Conservation (phyloP, 2,797 vertebrate genomes). For the Pelochelys cantorii region DNA sequence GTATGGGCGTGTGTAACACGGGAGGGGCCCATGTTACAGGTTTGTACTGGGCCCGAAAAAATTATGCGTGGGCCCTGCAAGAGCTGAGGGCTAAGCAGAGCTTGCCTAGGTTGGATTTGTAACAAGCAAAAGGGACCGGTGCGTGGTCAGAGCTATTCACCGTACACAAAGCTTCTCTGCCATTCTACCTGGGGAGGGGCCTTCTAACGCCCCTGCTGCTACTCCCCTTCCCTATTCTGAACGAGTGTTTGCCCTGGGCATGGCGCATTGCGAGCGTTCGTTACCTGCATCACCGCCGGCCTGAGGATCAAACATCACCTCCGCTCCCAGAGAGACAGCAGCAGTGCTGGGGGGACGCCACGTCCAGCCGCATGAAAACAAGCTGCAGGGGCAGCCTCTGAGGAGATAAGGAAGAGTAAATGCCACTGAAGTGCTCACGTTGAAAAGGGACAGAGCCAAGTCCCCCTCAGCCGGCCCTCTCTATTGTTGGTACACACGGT, state of each 20-base stretch:
- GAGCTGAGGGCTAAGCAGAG: not conserved
- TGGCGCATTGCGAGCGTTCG: not conserved
- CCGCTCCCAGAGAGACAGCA: not conserved
- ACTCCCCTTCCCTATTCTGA: not conserved
- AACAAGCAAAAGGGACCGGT: not conserved
- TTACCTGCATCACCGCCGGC: not conserved
- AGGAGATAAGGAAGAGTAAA: not conserved
- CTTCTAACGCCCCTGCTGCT: not conserved
- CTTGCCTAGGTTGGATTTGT: not conserved
- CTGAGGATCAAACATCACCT: not conserved
- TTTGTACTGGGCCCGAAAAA: too few relatives aligned
- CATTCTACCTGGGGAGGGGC: not conserved
- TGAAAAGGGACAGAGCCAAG: not conserved
- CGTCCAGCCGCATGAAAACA: not conserved
- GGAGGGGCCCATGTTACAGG: too few relatives aligned
- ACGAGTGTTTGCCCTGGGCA: accelerated
- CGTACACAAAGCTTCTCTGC: not conserved
- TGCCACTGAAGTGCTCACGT: not conserved
- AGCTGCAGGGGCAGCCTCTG: not conserved
- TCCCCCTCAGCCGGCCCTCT: not conserved
- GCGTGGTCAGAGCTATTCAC: not conserved
- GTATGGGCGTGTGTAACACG: too few relatives aligned
- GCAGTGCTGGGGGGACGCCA: not conserved
- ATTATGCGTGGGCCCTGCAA: not conserved
- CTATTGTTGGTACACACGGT: not conserved